phyloP scores from a whole-genome alignment of 2,113 vertebrate genomes.

The Dipodomys spectabilis region DNA sequence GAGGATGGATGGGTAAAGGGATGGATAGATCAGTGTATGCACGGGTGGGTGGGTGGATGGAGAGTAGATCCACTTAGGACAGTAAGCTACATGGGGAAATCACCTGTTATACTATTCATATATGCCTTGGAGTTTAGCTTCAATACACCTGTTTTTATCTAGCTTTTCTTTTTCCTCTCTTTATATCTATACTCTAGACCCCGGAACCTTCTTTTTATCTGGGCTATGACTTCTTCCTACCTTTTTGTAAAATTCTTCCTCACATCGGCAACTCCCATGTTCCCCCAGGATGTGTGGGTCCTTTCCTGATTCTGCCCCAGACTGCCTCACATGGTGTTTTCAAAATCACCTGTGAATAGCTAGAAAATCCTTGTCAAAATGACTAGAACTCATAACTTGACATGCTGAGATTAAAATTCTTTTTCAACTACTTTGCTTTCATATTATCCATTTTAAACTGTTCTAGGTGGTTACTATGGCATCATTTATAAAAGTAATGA shows the following conservation, averaged over 20 bases:
- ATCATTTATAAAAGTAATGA: neutral
- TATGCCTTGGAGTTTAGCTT: neutral
- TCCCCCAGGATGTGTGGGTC: neutral
- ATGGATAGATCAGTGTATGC: neutral
- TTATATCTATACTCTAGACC: neutral
- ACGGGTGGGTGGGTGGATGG: neutral
- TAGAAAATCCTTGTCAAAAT: neutral
- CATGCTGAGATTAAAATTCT: too few species aligned
- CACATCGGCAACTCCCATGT: neutral
- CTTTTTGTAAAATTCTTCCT: neutral
- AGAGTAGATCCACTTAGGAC: neutral
- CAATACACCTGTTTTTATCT: neutral
- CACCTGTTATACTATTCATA: neutral
- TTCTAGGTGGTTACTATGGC: neutral
- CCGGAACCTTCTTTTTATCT: neutral
- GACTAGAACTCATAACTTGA: too few species aligned
- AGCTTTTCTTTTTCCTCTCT: neutral
- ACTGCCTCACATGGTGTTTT: neutral
- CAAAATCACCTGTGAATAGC: neutral
- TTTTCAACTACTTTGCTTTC: neutral
- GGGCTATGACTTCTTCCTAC: neutral
- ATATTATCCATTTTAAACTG: neutral
- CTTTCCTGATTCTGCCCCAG: neutral
- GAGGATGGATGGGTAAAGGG: neutral
- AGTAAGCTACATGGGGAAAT: neutral